Conservation (phyloP, 2,113 vertebrate species). For the Pithys albifrons region DNA sequence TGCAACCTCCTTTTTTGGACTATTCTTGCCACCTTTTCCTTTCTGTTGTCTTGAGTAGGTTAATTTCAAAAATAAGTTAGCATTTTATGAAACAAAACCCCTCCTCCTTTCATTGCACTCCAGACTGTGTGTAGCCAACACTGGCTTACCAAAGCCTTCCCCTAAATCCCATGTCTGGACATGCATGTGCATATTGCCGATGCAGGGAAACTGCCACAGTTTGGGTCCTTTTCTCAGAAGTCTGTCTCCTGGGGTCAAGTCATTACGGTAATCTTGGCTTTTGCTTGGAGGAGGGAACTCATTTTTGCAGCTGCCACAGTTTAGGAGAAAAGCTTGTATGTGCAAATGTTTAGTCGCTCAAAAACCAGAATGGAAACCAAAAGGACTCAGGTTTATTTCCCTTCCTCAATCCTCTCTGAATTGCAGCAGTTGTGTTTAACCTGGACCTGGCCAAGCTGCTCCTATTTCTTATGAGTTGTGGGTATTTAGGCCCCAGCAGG, state of each 20-base stretch:
- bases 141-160: not conserved
- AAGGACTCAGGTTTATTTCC: not conserved
- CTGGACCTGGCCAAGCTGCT: not conserved
- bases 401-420: not conserved
- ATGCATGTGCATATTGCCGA: accelerated
- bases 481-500: not conserved
- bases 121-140: not conserved
- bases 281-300: not conserved
- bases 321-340: slow-evolving; percentile 7
- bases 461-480: not conserved
- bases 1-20: not conserved
- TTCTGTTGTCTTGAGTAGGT: not conserved
- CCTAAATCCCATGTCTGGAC: slow-evolving; percentile 41
- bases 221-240: not conserved
- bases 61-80: not conserved
- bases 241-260: not conserved
- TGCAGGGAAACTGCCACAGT: not conserved
- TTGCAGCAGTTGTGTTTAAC: not conserved
- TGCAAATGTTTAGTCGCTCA: not conserved
- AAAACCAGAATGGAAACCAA: slow-evolving; percentile 13
- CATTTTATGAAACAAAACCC: not conserved
- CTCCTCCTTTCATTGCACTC: not conserved
- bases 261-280: slow-evolving; percentile 11
- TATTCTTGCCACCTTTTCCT: not conserved
- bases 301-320: not conserved